Evolutionary conservation across 1,140 invertebrate species (phyloP).

Genomic region (Phymorhynchus buccinoides): DNA sequence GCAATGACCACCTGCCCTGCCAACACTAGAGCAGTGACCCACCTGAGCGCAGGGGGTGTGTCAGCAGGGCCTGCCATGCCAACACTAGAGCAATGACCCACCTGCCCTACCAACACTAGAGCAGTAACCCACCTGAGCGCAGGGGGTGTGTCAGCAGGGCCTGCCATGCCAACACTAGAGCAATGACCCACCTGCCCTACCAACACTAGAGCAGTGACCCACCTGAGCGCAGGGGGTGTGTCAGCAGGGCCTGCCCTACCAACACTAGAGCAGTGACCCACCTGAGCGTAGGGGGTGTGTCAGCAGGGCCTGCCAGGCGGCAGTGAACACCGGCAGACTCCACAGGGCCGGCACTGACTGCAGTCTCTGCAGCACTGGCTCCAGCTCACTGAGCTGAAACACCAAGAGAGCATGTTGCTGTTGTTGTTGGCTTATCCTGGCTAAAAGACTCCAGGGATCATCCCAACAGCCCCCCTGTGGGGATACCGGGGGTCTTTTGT

Average conservation of each 20-base stretch:
- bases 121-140: no score
- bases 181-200: no score
- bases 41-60: constrained; percentile 55
- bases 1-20: no score
- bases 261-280: no score
- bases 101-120: no score
- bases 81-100: no score
- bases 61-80: constrained; percentile 56
- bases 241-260: constrained; percentile 49
- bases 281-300: constrained; percentile 52
- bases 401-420: neutral
- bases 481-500: no score
- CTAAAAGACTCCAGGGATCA: no score
- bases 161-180: constrained; percentile 53
- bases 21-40: no score
- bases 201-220: no score
- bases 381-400: constrained; percentile 50
- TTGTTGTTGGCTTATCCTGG: no score
- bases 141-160: constrained; percentile 49
- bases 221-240: constrained; percentile 50
- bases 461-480: no score
- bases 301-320: constrained; percentile 56
- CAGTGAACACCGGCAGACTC: constrained; percentile 49
- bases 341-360: constrained; percentile 53
- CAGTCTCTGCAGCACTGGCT: constrained; percentile 55